Evolutionary conservation across 2,797 vertebrate species (phyloP).

Genomic region (Rhadinocentrus ornatus): DNA sequence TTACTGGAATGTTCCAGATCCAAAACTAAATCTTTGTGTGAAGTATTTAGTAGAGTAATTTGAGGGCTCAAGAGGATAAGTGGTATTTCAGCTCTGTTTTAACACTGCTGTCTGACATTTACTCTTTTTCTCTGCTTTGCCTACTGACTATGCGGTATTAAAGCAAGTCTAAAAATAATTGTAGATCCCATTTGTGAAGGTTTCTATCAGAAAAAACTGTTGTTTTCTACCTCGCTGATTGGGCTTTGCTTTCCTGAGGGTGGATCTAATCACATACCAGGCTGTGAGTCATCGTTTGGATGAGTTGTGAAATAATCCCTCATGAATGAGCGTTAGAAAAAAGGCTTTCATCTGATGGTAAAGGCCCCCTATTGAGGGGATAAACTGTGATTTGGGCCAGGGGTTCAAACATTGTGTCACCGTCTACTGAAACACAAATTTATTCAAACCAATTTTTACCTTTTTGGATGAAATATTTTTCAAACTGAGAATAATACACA

Average conservation of each 20-base stretch:
- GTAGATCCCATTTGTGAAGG: background rate
- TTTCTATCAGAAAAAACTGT: background rate
- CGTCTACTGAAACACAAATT: slow-evolving; percentile 23
- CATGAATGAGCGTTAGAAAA: slow-evolving; percentile 67
- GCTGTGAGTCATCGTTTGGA: slow-evolving; percentile 73
- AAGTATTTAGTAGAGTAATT: slow-evolving; percentile 49
- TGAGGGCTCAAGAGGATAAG: slow-evolving; percentile 49
- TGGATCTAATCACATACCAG: slow-evolving; percentile 64
- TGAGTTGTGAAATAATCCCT: slow-evolving; percentile 75
- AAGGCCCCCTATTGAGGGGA: slow-evolving; percentile 43
- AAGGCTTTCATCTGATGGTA: slow-evolving; percentile 60
- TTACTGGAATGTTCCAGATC: slow-evolving; percentile 51
- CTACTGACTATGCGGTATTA: background rate
- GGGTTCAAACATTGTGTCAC: slow-evolving; percentile 20
- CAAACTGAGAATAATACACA: slow-evolving; percentile 3
- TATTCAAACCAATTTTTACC: slow-evolving; percentile 36
- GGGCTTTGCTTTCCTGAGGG: slow-evolving; percentile 32
- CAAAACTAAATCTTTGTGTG: slow-evolving; percentile 31
- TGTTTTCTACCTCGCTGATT: slow-evolving; percentile 4
- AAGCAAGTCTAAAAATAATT: background rate
- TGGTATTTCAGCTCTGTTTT: slow-evolving; percentile 35
- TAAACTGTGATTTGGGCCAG: slow-evolving; percentile 53
- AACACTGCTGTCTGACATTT: slow-evolving; percentile 16
- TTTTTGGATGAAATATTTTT: slow-evolving; percentile 12
- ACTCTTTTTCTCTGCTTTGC: slow-evolving; percentile 13